Conservation (phyloP, 2,113 vertebrate genomes). For the Archilochus colubris region DNA sequence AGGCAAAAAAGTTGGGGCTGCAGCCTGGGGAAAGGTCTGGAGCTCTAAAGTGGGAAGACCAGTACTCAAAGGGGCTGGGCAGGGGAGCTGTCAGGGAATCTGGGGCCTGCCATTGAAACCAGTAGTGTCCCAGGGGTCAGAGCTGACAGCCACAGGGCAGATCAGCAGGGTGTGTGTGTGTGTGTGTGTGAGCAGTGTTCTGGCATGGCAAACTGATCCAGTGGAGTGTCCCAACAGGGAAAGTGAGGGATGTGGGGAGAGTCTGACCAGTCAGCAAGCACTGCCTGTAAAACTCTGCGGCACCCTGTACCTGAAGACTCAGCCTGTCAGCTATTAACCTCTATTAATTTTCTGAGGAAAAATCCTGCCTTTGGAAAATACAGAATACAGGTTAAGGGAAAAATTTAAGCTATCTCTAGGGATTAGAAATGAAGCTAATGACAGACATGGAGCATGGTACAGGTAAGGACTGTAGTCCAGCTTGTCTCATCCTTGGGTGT, state of each 20-base stretch:
- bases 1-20: neutral
- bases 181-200: neutral
- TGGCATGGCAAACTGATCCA: fast-evolving
- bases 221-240: neutral
- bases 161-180: no score
- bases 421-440: neutral
- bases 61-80: neutral
- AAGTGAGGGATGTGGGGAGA: neutral
- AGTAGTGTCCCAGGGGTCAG: neutral
- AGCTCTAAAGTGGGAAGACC: neutral
- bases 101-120: neutral
- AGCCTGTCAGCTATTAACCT: neutral
- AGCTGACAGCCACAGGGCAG: neutral
- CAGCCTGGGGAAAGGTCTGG: neutral
- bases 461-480: neutral
- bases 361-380: neutral
- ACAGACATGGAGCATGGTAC: neutral
- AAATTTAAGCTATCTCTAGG: neutral
- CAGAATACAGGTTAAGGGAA: neutral
- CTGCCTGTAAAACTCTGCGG: neutral
- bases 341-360: neutral
- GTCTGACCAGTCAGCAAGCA: neutral
- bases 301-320: neutral
- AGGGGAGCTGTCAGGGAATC: neutral
- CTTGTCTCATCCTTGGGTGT: neutral